phyloP scores from a whole-genome alignment of 2,113 vertebrate species.

The Proteles cristata region DNA sequence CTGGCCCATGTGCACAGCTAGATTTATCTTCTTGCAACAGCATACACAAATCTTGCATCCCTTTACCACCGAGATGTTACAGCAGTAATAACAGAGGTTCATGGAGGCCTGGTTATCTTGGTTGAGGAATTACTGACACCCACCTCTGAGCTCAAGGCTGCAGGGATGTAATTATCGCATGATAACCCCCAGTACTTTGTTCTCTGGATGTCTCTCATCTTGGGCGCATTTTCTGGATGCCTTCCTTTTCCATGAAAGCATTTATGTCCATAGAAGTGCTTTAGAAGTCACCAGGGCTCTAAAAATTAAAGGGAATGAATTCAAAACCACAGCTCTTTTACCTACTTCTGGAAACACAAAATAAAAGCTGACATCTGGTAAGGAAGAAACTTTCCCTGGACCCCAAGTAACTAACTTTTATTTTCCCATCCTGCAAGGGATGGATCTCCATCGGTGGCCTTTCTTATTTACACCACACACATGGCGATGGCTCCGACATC shows the following conservation, averaged over 20 bases:
- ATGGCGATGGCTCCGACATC: conserved; percentile 83
- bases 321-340: conserved; percentile 79
- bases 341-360: conserved; percentile 82
- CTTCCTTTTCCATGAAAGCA: conserved; percentile 72
- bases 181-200: conserved; percentile 73
- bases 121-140: conserved; percentile 64
- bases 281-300: conserved; percentile 75
- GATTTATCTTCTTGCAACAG: conserved; percentile 49
- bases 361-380: conserved; percentile 78
- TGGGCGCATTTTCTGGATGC: conserved; percentile 73
- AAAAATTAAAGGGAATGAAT: conserved; percentile 77
- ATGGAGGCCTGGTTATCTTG: conserved; percentile 55
- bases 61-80: conserved; percentile 43
- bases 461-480: conserved; percentile 87
- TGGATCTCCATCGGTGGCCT: conserved; percentile 86
- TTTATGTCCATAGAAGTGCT: conserved; percentile 66
- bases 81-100: background rate
- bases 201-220: conserved; percentile 64
- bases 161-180: conserved; percentile 57
- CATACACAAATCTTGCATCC: conserved; percentile 41
- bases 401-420: conserved; percentile 84
- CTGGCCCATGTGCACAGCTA: background rate
- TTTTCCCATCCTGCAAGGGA: conserved; percentile 85
- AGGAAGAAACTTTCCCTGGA: conserved; percentile 84
- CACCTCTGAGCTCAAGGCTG: conserved; percentile 20